Evolutionary conservation across 2,113 vertebrate genomes (phyloP).

Genomic region (Platysternon megacephalum): DNA sequence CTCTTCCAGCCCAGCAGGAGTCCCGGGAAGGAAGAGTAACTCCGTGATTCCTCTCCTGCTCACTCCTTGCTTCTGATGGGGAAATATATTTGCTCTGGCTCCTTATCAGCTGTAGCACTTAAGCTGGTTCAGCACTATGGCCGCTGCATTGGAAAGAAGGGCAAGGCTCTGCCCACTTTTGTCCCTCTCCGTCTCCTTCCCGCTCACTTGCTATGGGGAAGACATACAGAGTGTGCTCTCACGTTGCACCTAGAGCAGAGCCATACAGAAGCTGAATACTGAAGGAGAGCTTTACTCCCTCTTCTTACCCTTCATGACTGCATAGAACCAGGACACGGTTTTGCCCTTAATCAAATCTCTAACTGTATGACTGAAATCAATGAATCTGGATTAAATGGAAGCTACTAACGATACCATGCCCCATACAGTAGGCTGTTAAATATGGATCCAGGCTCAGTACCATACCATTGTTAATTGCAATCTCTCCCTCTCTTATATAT

Average conservation of each 20-base stretch:
- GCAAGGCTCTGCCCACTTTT: background rate
- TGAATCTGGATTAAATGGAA: background rate
- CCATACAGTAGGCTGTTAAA: background rate
- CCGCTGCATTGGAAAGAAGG: background rate
- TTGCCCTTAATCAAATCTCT: conserved; percentile 9
- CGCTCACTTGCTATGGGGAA: background rate
- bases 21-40: background rate
- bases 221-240: background rate
- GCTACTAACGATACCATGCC: background rate
- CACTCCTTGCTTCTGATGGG: background rate
- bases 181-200: background rate
- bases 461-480: background rate
- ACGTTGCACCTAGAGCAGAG: background rate
- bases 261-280: background rate
- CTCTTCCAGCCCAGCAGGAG: background rate
- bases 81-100: background rate
- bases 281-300: background rate
- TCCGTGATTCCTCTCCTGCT: background rate
- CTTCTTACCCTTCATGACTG: background rate
- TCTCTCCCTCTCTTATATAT: background rate
- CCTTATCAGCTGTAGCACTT: background rate
- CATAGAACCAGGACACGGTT: background rate
- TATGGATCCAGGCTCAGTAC: background rate
- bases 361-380: background rate
- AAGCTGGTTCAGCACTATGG: background rate